phyloP scores from a whole-genome alignment of 1,140 invertebrate species.

The Leptoteleia sp. region DNA sequence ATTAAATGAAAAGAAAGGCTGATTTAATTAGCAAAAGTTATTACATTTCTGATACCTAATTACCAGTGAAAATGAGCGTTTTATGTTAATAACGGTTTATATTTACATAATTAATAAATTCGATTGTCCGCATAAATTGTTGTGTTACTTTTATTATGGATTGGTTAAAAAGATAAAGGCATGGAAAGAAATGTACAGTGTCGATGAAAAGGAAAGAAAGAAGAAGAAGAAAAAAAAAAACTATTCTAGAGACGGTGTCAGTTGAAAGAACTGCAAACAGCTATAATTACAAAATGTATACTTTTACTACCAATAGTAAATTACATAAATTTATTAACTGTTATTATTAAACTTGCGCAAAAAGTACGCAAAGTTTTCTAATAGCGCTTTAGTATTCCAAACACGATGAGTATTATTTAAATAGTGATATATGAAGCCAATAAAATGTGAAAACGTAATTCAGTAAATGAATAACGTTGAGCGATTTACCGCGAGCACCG shows the following conservation, averaged over 20 bases:
- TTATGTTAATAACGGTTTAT: background rate
- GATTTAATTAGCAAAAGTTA: too few species aligned
- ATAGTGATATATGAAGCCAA: constrained; percentile 52
- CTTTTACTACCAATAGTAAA: constrained; percentile 38
- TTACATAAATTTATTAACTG: constrained; percentile 55
- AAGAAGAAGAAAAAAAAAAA: too few species aligned
- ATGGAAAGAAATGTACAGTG: too few species aligned
- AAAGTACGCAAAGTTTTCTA: constrained; percentile 41
- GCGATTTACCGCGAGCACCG: constrained; percentile 32
- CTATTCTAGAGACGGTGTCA: background rate
- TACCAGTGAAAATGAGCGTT: too few species aligned
- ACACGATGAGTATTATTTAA: constrained; percentile 46
- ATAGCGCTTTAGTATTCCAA: constrained; percentile 25
- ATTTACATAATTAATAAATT: constrained; percentile 9
- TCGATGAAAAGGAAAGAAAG: too few species aligned
- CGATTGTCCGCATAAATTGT: too few species aligned
- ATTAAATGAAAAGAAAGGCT: too few species aligned
- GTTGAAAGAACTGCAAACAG: constrained; percentile 16
- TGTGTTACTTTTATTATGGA: too few species aligned
- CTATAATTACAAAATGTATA: constrained; percentile 18
- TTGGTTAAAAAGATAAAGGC: too few species aligned
- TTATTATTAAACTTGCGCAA: constrained; percentile 46
- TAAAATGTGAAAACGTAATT: constrained; percentile 58
- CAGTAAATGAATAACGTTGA: constrained; percentile 39
- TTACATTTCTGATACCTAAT: too few species aligned